A percentile compares a stretch with the other conserved stretches of the same genome.
Conservation (phyloP, 1,140 invertebrate species). For the Melipona quadrifasciata region DNA sequence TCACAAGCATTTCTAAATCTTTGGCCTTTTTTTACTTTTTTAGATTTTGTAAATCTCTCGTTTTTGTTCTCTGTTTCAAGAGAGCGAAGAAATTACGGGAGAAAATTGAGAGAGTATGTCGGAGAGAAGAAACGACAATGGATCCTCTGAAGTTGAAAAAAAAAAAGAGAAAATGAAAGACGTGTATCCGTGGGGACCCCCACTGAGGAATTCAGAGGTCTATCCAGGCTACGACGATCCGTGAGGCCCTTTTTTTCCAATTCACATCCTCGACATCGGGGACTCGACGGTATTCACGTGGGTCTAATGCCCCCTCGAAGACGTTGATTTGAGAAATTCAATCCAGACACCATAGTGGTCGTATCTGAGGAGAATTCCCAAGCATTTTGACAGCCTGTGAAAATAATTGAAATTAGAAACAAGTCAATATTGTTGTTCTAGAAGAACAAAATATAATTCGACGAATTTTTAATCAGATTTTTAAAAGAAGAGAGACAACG, state of each 20-base stretch:
- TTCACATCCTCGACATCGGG: background rate
- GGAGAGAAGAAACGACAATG: conserved; percentile 30
- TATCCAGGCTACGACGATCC: conserved; percentile 18
- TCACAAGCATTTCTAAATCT: too few relatives aligned
- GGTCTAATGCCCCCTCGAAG: conserved; percentile 49
- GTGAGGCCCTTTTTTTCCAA: conserved; percentile 52
- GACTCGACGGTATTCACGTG: conserved; percentile 24
- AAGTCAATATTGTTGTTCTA: background rate
- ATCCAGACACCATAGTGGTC: background rate
- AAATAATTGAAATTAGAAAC: background rate
- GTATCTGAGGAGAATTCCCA: too few relatives aligned
- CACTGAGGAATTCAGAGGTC: conserved; percentile 46
- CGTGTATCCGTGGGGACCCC: conserved; percentile 32
- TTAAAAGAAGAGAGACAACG: too few relatives aligned
- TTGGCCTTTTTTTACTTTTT: too few relatives aligned
- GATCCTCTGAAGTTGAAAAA: conserved; percentile 22
- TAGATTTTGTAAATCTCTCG: too few relatives aligned
- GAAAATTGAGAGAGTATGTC: background rate
- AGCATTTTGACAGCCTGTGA: too few relatives aligned
- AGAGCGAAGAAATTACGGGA: too few relatives aligned
- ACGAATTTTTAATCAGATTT: too few relatives aligned
- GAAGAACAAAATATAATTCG: background rate
- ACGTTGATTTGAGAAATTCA: conserved; percentile 43
- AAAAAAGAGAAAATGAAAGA: conserved; percentile 39
- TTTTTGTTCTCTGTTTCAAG: background rate